phyloP scores from a whole-genome alignment of 2,888 invertebrate species.

The Eristalis intricaria region DNA sequence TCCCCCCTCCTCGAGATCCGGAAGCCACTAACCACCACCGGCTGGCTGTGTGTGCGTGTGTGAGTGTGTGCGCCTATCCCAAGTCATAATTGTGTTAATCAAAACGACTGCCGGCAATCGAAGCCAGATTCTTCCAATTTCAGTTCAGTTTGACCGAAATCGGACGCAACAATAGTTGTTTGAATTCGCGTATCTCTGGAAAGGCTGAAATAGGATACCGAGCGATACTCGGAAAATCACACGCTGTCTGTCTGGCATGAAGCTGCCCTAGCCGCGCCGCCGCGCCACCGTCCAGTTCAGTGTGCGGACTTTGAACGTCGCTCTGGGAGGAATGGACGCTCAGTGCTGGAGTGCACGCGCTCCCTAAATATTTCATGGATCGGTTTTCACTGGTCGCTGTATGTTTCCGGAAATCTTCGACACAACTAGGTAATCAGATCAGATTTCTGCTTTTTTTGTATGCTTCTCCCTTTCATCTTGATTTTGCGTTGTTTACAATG shows the following conservation, averaged over 20 bases:
- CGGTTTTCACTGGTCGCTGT: background rate
- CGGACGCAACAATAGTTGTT: background rate
- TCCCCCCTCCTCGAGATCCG: background rate
- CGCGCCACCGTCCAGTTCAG: background rate
- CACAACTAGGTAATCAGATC: background rate
- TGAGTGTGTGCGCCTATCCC: background rate
- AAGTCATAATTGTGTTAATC: conserved; percentile 12
- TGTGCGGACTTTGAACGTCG: background rate
- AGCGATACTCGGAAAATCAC: background rate
- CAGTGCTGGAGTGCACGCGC: background rate
- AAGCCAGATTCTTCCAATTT: background rate
- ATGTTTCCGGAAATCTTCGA: background rate
- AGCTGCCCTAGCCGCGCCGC: background rate
- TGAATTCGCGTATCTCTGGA: background rate
- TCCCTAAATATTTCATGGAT: background rate
- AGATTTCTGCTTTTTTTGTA: background rate
- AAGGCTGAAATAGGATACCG: background rate
- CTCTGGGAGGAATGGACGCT: background rate
- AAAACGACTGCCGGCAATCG: conserved; percentile 5
- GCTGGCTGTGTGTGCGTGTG: background rate
- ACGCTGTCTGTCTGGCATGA: background rate
- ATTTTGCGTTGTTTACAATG: too few species aligned
- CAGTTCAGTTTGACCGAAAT: background rate
- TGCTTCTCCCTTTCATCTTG: background rate
- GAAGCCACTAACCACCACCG: background rate